phyloP scores from a whole-genome alignment of 2,113 vertebrate genomes.

The Coryphaenoides rupestris region DNA sequence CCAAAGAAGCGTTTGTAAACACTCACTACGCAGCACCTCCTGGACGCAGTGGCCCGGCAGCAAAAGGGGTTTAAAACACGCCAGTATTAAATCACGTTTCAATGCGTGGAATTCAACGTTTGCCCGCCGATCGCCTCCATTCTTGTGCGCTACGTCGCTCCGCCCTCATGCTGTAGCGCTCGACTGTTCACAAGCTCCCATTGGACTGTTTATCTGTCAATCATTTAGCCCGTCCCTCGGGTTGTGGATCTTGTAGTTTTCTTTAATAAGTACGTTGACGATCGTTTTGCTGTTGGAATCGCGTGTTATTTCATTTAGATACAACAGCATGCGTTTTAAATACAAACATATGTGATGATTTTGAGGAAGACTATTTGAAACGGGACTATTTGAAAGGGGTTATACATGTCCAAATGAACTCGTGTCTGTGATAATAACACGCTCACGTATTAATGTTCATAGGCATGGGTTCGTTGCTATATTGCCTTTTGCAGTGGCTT shows the following conservation, averaged over 20 bases:
- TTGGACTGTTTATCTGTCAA: slow-evolving; percentile 51
- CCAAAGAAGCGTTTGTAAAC: not conserved
- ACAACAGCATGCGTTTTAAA: too few relatives aligned
- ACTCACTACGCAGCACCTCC: not conserved
- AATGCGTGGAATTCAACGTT: slow-evolving; percentile 59
- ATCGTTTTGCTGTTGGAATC: too few relatives aligned
- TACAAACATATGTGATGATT: too few relatives aligned
- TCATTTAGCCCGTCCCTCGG: slow-evolving; percentile 7
- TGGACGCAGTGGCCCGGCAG: not conserved
- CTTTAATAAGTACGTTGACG: not conserved
- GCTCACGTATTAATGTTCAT: too few relatives aligned
- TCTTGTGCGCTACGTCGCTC: slow-evolving; percentile 50
- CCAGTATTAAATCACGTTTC: slow-evolving; percentile 25
- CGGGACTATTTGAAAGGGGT: too few relatives aligned
- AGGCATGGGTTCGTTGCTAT: too few relatives aligned
- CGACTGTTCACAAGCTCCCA: slow-evolving; percentile 25
- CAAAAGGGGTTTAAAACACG: not conserved
- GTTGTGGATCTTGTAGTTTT: slow-evolving; percentile 53
- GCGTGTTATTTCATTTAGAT: too few relatives aligned
- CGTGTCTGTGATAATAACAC: too few relatives aligned
- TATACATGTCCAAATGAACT: too few relatives aligned
- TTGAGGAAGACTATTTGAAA: too few relatives aligned
- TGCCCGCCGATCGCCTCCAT: slow-evolving; percentile 56
- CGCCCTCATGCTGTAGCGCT: slow-evolving; percentile 57
- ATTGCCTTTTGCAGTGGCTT: too few relatives aligned